Percentiles rank a stretch among this genome's conserved stretches.
phyloP scores from a whole-genome alignment of 2,888 invertebrate species.

The Morpho achilles region DNA sequence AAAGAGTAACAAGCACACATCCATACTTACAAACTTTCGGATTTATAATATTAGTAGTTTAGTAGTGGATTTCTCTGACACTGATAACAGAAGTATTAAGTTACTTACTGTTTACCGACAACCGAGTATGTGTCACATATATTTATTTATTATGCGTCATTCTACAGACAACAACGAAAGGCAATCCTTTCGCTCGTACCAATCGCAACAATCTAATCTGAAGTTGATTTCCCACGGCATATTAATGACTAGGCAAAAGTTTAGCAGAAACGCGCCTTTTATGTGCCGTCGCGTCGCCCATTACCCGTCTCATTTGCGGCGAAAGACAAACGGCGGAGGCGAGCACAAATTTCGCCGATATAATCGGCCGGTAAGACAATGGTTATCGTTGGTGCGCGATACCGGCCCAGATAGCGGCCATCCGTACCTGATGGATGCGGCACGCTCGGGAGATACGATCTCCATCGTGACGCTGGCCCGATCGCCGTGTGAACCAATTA shows the following conservation, averaged over 20 bases:
- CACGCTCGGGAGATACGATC: constrained; percentile 72
- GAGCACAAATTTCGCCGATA: constrained; percentile 74
- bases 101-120: too few species aligned
- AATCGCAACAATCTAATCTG: constrained; percentile 17
- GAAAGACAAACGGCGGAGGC: constrained; percentile 70
- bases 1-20: too few species aligned
- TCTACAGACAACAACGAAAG: constrained; percentile 3
- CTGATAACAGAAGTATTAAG: too few species aligned
- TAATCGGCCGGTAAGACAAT: constrained; percentile 54
- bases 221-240: constrained; percentile 60
- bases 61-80: too few species aligned
- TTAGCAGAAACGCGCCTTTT: constrained; percentile 63
- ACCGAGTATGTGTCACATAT: too few species aligned
- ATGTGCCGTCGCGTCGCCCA: constrained; percentile 54
- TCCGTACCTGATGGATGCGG: constrained; percentile 69
- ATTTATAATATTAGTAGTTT: background rate
- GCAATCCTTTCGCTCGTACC: constrained; percentile 10
- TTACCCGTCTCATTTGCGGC: constrained; percentile 73
- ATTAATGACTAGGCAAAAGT: constrained; percentile 73
- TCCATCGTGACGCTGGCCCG: constrained; percentile 57
- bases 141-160: too few species aligned
- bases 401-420: constrained; percentile 55
- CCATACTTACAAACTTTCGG: too few species aligned
- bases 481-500: constrained; percentile 69
- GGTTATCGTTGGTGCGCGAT: constrained; percentile 68